These are phyloP conservation scores for Dasysyrphus tricinctus DNA, from an alignment of 2,888 invertebrate species.

Conservation along the genomic window DNA sequence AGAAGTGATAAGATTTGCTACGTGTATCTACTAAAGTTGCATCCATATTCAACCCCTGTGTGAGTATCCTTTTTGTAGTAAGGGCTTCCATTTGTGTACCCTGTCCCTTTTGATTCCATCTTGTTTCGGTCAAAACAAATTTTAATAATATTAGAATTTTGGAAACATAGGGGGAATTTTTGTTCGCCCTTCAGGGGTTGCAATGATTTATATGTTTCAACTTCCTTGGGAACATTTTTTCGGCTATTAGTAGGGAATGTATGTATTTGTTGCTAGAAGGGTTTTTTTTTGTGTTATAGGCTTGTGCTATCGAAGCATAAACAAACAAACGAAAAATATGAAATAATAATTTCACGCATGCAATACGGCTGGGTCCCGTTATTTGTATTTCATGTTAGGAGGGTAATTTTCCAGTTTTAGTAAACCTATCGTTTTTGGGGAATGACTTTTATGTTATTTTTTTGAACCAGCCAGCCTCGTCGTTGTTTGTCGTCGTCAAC, in stretches of 20 bases:
- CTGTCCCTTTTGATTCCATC: slow-evolving; percentile 34
- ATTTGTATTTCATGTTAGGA: slow-evolving; percentile 6
- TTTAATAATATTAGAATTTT: slow-evolving; percentile 54
- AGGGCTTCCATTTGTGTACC: background rate
- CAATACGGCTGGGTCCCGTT: slow-evolving; percentile 23
- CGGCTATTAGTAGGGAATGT: slow-evolving; percentile 49
- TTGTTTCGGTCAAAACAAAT: slow-evolving; percentile 74
- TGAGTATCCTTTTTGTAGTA: background rate
- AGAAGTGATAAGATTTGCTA: slow-evolving; percentile 37
- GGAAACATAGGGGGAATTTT: background rate
- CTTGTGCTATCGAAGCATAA: slow-evolving; percentile 39
- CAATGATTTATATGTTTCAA: slow-evolving; percentile 64
- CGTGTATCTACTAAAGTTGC: slow-evolving; percentile 40
- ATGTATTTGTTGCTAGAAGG: slow-evolving; percentile 37
- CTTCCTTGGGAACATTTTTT: slow-evolving; percentile 55
- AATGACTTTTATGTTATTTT: slow-evolving; percentile 26
- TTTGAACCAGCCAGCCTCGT: background rate
- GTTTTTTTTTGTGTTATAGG: slow-evolving; percentile 29
- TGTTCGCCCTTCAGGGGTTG: slow-evolving; percentile 23
- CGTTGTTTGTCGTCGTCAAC: background rate
- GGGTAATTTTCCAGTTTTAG: slow-evolving; percentile 30
- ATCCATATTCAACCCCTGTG: slow-evolving; percentile 5
- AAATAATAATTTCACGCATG: slow-evolving; percentile 71
- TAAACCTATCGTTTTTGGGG: slow-evolving; percentile 15
- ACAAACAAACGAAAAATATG: slow-evolving; percentile 55